Evolutionary conservation across 2,797 vertebrate species (phyloP).

Genomic region (Hoplostethus mediterraneus): DNA sequence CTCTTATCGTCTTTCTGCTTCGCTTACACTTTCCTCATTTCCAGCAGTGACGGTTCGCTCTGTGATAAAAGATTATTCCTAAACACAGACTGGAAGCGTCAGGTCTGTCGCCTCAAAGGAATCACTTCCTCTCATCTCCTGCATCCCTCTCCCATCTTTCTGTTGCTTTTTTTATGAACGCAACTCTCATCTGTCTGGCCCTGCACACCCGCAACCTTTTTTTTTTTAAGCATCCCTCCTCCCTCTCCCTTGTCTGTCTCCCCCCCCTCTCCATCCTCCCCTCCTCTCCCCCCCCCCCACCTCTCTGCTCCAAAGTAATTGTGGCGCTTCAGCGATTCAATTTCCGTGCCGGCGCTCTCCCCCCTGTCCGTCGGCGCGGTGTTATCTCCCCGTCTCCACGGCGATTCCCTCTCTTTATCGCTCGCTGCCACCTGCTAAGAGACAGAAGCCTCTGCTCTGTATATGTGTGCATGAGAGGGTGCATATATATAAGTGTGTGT

Average conservation of each 20-base stretch:
- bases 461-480: constrained; percentile 14
- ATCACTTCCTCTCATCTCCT: constrained; percentile 14
- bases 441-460: constrained; percentile 78
- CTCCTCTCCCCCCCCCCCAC: constrained; percentile 81
- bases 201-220: constrained; percentile 33
- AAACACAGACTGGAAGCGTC: constrained; percentile 29
- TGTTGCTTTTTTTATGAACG: constrained; percentile 38
- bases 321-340: constrained; percentile 92
- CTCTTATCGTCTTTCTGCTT: constrained; percentile 25
- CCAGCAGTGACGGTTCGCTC: not conserved
- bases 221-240: constrained; percentile 45
- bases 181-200: constrained; percentile 52
- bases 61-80: constrained; percentile 18
- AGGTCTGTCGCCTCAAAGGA: not conserved
- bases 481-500: constrained; percentile 42
- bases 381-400: constrained; percentile 88
- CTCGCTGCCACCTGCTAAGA: constrained; percentile 85
- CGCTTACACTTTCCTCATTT: constrained; percentile 24
- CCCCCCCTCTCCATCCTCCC: constrained; percentile 26
- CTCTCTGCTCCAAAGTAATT: constrained; percentile 87
- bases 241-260: constrained; percentile 49
- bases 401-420: constrained; percentile 90
- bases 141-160: constrained; percentile 36
- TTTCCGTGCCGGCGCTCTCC: constrained; percentile 86
- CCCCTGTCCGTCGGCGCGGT: constrained; percentile 81